Conservation (phyloP, 2,797 vertebrate species). For the Sebastolobus altivelis region DNA sequence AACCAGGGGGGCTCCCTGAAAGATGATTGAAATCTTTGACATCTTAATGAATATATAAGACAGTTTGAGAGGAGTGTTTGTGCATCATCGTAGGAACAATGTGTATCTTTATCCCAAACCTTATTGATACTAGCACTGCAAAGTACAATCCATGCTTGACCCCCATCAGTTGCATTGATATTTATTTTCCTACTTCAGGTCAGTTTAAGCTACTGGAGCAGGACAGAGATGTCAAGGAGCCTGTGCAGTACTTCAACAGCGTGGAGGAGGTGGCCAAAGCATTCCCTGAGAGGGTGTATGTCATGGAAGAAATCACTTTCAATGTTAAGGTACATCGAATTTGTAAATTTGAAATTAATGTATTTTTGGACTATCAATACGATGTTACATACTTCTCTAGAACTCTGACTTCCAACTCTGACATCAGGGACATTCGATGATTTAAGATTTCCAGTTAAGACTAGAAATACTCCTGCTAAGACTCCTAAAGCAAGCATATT, state of each 20-base stretch:
- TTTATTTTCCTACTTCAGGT: constrained; percentile 84
- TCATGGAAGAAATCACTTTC: constrained; percentile 99
- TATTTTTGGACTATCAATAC: not conserved
- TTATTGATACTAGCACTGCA: not conserved
- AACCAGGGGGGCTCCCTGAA: not conserved
- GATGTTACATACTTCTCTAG: not conserved
- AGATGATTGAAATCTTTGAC: not conserved
- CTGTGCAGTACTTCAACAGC: constrained; percentile 98
- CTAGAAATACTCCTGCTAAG: not conserved
- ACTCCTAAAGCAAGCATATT: not conserved
- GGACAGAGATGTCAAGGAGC: constrained; percentile 98
- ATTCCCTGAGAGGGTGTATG: constrained; percentile 98
- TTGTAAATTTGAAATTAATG: not conserved
- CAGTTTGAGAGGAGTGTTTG: not conserved
- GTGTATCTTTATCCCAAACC: not conserved
- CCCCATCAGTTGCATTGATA: not conserved
- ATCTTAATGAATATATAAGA: not conserved
- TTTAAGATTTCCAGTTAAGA: not conserved
- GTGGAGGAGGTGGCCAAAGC: constrained; percentile 99
- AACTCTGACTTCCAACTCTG: not conserved
- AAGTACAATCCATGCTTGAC: not conserved
- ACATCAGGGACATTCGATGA: not conserved
- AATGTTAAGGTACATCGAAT: constrained; percentile 94
- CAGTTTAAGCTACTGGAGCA: constrained; percentile 99
- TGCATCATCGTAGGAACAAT: not conserved